A percentile compares a stretch with the other conserved stretches of the same genome.
Conservation (phyloP, 2,888 invertebrate species). For the Polymixis flavicincta region DNA sequence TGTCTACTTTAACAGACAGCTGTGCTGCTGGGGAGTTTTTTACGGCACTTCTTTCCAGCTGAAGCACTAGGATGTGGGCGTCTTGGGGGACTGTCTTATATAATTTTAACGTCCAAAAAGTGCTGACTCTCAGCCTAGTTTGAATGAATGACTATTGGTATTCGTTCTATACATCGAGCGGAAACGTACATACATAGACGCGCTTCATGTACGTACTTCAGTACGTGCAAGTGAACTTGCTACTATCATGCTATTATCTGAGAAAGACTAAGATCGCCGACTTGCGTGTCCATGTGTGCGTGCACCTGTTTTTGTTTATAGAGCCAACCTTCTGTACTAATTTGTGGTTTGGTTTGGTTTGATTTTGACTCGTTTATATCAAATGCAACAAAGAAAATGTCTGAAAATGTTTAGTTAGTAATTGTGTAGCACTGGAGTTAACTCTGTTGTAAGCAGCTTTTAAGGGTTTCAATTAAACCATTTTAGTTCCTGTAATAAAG, state of each 20-base stretch:
- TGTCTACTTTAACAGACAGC: no score
- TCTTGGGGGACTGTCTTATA: no score
- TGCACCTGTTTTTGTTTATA: no score
- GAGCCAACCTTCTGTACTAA: background rate
- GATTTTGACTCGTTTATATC: background rate
- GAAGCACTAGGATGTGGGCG: no score
- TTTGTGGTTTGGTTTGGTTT: background rate
- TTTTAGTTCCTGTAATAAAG: background rate
- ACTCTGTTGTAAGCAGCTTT: background rate
- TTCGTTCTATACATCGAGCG: background rate
- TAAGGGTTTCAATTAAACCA: background rate
- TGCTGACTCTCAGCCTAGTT: no score
- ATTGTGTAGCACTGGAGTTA: background rate
- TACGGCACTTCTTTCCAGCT: no score
- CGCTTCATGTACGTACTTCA: background rate
- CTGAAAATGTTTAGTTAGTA: background rate
- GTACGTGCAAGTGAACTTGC: no score
- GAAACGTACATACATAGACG: background rate
- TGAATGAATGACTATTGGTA: no score
- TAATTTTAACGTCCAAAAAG: no score
- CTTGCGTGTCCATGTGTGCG: no score
- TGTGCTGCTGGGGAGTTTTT: no score
- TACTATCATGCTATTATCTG: background rate
- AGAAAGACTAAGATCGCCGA: background rate
- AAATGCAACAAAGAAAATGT: constrained; percentile 4